A percentile compares a stretch with the other conserved stretches of the same genome.
phyloP scores from a whole-genome alignment of 2,113 vertebrate genomes.

The Anhinga anhinga region DNA sequence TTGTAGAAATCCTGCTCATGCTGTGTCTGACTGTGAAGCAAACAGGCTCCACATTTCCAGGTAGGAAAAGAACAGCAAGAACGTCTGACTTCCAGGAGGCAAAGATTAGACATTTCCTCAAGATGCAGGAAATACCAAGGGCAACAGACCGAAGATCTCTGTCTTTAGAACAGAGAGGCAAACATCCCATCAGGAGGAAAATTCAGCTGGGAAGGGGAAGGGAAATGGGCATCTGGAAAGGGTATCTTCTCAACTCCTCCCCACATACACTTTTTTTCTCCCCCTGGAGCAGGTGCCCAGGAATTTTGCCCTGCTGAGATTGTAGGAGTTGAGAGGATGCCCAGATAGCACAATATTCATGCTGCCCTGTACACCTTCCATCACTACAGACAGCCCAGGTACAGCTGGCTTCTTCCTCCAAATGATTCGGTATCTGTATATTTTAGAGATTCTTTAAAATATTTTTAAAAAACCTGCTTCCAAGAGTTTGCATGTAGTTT shows the following conservation, averaged over 20 bases:
- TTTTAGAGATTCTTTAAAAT: background rate
- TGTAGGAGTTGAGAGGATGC: background rate
- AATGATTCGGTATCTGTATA: background rate
- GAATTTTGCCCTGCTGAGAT: background rate
- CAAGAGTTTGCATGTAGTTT: background rate
- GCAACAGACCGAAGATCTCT: background rate
- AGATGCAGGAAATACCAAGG: background rate
- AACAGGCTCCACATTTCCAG: background rate
- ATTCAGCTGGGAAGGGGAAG: background rate
- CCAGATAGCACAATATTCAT: background rate
- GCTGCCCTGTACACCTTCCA: no score
- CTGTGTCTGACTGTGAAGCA: background rate
- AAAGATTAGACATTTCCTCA: background rate
- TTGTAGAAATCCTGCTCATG: background rate
- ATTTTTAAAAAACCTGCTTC: background rate
- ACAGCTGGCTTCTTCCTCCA: background rate
- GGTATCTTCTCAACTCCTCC: background rate
- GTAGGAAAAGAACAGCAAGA: background rate
- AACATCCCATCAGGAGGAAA: background rate
- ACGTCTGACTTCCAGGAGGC: background rate
- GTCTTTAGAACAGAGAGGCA: background rate
- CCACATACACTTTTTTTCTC: rapidly evolving
- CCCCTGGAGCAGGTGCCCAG: background rate
- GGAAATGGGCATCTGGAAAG: background rate
- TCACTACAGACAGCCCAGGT: background rate